Conservation (phyloP, 2,797 vertebrate species). For the Trachops cirrhosus region DNA sequence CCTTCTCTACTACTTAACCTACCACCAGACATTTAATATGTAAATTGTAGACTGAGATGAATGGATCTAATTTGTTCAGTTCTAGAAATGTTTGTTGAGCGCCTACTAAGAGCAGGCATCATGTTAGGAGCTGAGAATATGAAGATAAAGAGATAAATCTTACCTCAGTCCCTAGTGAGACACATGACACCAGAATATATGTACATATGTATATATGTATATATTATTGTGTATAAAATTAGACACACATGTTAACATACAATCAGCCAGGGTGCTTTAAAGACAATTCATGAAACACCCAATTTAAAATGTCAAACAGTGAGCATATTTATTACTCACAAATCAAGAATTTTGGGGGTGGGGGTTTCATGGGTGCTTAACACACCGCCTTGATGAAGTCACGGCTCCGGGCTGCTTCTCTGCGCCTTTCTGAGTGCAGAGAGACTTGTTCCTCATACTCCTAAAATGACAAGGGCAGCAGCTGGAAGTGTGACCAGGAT, state of each 20-base stretch:
- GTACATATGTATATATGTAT: neutral
- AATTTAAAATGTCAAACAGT: neutral
- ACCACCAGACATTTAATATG: constrained; percentile 32
- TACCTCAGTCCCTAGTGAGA: neutral
- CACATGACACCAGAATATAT: neutral
- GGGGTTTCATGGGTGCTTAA: neutral
- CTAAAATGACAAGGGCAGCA: neutral
- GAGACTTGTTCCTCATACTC: neutral
- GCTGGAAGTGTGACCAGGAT: neutral
- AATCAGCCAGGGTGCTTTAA: neutral
- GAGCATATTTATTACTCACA: neutral
- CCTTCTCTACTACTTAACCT: neutral
- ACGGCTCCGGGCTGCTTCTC: neutral
- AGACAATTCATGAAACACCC: neutral
- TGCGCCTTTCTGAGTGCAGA: neutral
- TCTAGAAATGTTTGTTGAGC: neutral
- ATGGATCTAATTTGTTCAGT: neutral
- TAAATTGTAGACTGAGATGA: constrained; percentile 58
- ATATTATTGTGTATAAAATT: neutral
- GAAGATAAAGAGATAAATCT: neutral
- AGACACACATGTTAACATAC: neutral
- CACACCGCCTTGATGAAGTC: neutral
- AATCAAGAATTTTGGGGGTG: neutral
- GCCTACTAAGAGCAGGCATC: neutral
- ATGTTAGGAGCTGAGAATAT: neutral